Conservation (phyloP, 2,888 invertebrate species). For the Pyrgus malvae region DNA sequence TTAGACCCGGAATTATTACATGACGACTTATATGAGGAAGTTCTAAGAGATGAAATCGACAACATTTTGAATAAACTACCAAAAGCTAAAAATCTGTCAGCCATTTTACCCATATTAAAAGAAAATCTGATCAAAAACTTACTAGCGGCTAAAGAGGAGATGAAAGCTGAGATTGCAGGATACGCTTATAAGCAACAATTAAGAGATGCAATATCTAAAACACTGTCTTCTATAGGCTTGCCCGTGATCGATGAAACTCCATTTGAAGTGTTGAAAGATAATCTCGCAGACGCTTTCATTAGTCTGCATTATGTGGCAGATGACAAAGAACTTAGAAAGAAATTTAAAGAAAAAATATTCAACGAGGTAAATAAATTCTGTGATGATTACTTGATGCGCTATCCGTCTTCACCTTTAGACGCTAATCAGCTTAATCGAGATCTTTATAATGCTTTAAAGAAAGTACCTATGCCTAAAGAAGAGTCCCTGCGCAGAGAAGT, state of each 20-base stretch:
- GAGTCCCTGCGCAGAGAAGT: constrained; percentile 49
- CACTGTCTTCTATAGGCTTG: constrained; percentile 38
- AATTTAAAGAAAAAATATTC: constrained; percentile 46
- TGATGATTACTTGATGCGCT: constrained; percentile 45
- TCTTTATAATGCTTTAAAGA: constrained; percentile 46
- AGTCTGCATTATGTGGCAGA: constrained; percentile 47
- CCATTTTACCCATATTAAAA: constrained; percentile 37
- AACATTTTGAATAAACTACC: constrained; percentile 39
- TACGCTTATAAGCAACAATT: constrained; percentile 50
- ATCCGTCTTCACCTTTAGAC: constrained; percentile 44
- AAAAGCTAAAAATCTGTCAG: constrained; percentile 32
- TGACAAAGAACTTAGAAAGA: constrained; percentile 39
- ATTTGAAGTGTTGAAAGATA: constrained; percentile 53
- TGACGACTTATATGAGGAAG: constrained; percentile 49
- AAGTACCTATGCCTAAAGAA: constrained; percentile 47
- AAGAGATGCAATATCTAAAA: constrained; percentile 45
- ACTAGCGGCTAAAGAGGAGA: constrained; percentile 41
- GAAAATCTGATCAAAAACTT: constrained; percentile 42
- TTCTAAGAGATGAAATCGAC: constrained; percentile 49
- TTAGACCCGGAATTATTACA: constrained; percentile 50
- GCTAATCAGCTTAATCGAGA: constrained; percentile 43
- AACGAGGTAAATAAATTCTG: constrained; percentile 50
- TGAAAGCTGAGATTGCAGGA: constrained; percentile 44
- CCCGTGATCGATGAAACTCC: constrained; percentile 42
- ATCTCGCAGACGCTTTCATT: constrained; percentile 57